Evolutionary conservation across 2,888 invertebrate species (phyloP).

Genomic region (Hecatera dysodea): DNA sequence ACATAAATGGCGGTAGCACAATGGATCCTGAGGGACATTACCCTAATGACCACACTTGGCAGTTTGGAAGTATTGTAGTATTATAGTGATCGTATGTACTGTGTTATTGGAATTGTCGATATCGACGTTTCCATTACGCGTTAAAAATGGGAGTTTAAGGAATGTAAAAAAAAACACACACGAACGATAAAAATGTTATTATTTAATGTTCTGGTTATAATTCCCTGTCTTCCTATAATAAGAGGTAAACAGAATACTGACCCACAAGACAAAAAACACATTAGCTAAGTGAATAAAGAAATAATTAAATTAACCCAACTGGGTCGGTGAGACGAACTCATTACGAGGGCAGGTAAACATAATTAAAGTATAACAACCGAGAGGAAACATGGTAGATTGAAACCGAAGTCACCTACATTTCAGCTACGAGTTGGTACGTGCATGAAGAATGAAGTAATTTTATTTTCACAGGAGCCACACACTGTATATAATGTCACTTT

Average conservation of each 20-base stretch:
- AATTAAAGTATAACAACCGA: slow-evolving; percentile 58
- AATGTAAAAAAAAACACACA: background rate
- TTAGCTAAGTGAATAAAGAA: slow-evolving; percentile 54
- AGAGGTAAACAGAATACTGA: slow-evolving; percentile 30
- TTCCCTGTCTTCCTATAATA: slow-evolving; percentile 7
- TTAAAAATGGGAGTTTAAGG: background rate
- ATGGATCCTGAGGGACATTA: slow-evolving; percentile 49
- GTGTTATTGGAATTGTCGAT: slow-evolving; percentile 17
- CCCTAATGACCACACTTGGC: slow-evolving; percentile 27
- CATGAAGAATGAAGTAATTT: slow-evolving; percentile 29
- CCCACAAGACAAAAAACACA: slow-evolving; percentile 39
- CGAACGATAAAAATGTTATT: background rate
- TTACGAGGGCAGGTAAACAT: slow-evolving; percentile 60
- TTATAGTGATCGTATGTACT: slow-evolving; percentile 7
- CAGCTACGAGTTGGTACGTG: slow-evolving; percentile 12
- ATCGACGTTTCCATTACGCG: slow-evolving; percentile 2
- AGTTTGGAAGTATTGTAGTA: slow-evolving; percentile 12
- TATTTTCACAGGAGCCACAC: slow-evolving; percentile 17
- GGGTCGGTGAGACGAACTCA: slow-evolving; percentile 46
- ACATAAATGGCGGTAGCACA: slow-evolving; percentile 26
- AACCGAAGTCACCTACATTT: slow-evolving; percentile 34
- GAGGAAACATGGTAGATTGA: slow-evolving; percentile 35
- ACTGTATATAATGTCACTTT: slow-evolving; percentile 32
- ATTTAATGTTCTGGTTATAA: slow-evolving; percentile 1
- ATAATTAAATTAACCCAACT: slow-evolving; percentile 60